phyloP scores from a whole-genome alignment of 2,797 vertebrate genomes.

The Alosa sapidissima region DNA sequence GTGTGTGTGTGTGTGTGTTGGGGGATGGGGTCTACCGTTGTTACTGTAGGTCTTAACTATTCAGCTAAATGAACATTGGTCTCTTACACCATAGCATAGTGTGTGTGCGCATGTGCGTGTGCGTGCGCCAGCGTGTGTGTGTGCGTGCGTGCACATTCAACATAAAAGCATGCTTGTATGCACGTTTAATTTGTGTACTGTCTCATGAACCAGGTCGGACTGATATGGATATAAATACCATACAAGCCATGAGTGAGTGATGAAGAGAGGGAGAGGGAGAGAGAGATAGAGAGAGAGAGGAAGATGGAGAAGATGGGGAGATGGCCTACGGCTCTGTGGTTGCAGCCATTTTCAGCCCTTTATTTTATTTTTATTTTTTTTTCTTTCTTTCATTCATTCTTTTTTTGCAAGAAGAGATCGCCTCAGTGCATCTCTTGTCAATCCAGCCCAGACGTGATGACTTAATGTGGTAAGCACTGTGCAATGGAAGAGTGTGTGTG shows the following conservation, averaged over 20 bases:
- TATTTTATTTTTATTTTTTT: background rate
- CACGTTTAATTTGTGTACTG: conserved; percentile 6
- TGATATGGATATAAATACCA: conserved; percentile 43
- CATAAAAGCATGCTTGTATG: background rate
- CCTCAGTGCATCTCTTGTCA: conserved; percentile 59
- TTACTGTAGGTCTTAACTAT: background rate
- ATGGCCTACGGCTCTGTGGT: background rate
- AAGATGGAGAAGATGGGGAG: conserved; percentile 7
- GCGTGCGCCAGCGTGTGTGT: background rate
- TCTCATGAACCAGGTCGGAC: conserved; percentile 16
- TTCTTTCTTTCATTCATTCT: background rate
- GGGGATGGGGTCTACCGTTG: background rate
- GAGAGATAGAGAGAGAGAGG: background rate
- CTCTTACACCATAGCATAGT: background rate
- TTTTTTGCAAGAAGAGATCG: conserved; percentile 42
- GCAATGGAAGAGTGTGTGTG: conserved; percentile 37
- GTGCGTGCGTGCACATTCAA: background rate
- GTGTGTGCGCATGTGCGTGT: background rate
- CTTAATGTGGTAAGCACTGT: conserved; percentile 65
- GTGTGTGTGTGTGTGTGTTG: conserved; percentile 7
- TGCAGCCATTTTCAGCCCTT: background rate
- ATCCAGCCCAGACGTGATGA: conserved; percentile 63
- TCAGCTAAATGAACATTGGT: background rate
- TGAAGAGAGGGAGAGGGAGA: background rate
- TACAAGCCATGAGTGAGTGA: conserved; percentile 16